Evolutionary conservation across 2,113 vertebrate species (phyloP).

Genomic region (Seriola dumerili): DNA sequence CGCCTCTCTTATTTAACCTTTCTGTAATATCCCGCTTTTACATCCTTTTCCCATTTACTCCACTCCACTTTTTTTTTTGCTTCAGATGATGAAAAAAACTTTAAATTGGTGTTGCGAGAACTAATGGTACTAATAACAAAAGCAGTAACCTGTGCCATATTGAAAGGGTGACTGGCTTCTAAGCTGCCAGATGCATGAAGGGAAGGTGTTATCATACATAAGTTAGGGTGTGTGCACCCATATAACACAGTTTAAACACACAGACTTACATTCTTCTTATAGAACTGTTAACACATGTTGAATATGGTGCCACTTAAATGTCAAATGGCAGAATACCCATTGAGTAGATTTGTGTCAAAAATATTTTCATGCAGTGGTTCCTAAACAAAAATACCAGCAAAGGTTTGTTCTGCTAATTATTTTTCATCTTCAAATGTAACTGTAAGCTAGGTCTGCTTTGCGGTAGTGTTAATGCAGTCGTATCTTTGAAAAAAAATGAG

Average conservation of each 20-base stretch:
- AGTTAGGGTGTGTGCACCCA: neutral
- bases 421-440: neutral
- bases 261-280: conserved; percentile 12
- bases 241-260: neutral
- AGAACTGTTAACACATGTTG: neutral
- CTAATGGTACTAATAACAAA: conserved; percentile 50
- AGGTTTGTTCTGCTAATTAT: neutral
- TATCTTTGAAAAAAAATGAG: neutral
- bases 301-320: conserved; percentile 1
- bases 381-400: neutral
- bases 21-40: conserved; percentile 13
- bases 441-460: neutral
- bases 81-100: conserved; percentile 37
- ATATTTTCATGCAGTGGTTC: neutral
- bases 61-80: conserved; percentile 14
- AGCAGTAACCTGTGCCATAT: conserved; percentile 46
- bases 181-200: conserved; percentile 49
- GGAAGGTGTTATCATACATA: conserved; percentile 41
- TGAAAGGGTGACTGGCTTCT: conserved; percentile 43
- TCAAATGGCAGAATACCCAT: neutral
- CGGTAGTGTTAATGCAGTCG: neutral
- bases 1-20: conserved; percentile 27
- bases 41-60: neutral
- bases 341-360: neutral
- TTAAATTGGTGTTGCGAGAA: conserved; percentile 25